A percentile compares a stretch with the other conserved stretches of the same genome.
Conservation (phyloP, 2,888 invertebrate genomes). For the Lycocerus yunnanus region DNA sequence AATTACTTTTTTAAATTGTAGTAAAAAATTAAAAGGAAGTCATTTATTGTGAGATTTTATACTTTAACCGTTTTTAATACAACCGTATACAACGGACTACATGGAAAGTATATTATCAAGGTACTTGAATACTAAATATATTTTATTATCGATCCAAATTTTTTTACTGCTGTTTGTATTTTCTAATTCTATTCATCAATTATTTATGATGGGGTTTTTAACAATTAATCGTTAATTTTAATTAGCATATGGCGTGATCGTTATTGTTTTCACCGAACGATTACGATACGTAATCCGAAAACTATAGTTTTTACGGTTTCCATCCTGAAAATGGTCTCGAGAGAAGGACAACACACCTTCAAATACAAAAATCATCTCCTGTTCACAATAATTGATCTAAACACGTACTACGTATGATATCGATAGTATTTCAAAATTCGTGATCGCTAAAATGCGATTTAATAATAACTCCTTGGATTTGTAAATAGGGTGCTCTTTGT, state of each 20-base stretch:
- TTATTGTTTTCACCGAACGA: neutral
- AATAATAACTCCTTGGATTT: neutral
- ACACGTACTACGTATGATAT: neutral
- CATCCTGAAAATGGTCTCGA: neutral
- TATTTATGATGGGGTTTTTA: neutral
- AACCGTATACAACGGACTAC: neutral
- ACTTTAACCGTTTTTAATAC: neutral
- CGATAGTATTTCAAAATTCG: neutral
- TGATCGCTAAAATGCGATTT: neutral
- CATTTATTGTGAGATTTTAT: neutral
- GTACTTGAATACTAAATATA: neutral
- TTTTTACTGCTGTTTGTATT: neutral
- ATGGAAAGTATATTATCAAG: neutral
- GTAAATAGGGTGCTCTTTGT: too few species aligned
- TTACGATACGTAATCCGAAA: neutral
- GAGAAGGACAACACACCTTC: neutral
- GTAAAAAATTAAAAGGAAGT: neutral
- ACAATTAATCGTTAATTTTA: neutral
- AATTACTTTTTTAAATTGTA: neutral
- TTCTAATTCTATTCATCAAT: neutral
- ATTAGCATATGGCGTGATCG: neutral
- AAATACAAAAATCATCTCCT: neutral
- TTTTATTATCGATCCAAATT: neutral
- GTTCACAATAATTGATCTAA: neutral
- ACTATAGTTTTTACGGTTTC: neutral